These are phyloP conservation scores for Macroglossus sobrinus DNA, from an alignment of 2,113 vertebrate species.

Conservation along the genomic window DNA sequence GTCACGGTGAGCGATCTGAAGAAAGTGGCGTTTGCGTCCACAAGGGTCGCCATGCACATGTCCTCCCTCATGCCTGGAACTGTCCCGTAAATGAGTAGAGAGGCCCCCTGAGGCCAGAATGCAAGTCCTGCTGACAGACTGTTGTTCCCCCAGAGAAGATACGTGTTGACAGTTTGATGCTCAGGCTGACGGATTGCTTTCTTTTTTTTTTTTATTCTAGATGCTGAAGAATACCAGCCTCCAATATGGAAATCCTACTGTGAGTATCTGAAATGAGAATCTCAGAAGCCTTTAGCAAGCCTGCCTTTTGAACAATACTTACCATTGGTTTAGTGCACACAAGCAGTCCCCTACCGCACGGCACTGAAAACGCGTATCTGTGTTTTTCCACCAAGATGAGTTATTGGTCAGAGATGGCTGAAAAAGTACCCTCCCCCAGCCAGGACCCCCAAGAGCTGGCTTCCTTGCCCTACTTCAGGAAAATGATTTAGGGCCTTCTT, in stretches of 20 bases:
- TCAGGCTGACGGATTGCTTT: slow-evolving; percentile 70
- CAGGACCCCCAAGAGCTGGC: not conserved
- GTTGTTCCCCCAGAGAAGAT: slow-evolving; percentile 61
- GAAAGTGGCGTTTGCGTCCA: not conserved
- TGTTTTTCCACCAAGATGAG: not conserved
- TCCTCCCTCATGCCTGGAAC: slow-evolving; percentile 20
- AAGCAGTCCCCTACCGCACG: no score
- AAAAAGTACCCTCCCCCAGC: not conserved
- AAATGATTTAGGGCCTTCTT: not conserved
- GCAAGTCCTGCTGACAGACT: slow-evolving; percentile 67
- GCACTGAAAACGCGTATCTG: not conserved
- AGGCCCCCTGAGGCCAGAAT: slow-evolving; percentile 57
- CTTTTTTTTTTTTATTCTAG: slow-evolving; percentile 81
- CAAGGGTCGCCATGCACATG: not conserved
- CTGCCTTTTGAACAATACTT: not conserved
- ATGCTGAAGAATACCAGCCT: slow-evolving; percentile 98
- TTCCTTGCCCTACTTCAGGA: not conserved
- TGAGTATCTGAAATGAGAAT: slow-evolving; percentile 84
- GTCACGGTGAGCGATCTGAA: slow-evolving; percentile 18
- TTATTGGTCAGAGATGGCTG: not conserved
- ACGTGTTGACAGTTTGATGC: slow-evolving; percentile 66
- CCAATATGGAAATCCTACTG: slow-evolving; percentile 99
- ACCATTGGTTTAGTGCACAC: not conserved
- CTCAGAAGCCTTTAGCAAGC: not conserved
- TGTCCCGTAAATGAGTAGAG: slow-evolving; percentile 36